Evolutionary conservation across 2,888 invertebrate species (phyloP).

Genomic region (Orthonychiurus folsomi): DNA sequence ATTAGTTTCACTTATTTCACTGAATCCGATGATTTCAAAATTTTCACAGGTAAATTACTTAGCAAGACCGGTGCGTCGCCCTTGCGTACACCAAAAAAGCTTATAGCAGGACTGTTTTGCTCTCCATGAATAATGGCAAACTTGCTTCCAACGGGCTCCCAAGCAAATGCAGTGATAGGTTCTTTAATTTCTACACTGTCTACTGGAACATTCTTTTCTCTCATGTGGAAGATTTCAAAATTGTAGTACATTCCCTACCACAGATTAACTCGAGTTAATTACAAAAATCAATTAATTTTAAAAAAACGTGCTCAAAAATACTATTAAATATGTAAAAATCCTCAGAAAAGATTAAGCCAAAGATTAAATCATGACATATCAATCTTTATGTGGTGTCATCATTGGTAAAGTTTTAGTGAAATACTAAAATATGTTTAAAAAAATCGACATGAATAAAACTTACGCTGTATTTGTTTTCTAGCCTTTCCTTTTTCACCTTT

Average conservation of each 20-base stretch:
- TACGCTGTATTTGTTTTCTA: slow-evolving; percentile 78
- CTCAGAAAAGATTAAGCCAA: slow-evolving; percentile 12
- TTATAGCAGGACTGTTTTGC: slow-evolving; percentile 65
- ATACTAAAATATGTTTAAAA: background rate
- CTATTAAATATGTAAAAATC: background rate
- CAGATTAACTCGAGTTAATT: too few species aligned
- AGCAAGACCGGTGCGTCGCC: slow-evolving; percentile 79
- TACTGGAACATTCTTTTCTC: slow-evolving; percentile 94
- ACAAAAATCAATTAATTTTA: slow-evolving; percentile 23
- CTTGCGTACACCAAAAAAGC: slow-evolving; percentile 84
- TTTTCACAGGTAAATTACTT: slow-evolving; percentile 57
- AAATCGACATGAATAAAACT: slow-evolving; percentile 41
- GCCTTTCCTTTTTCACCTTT: slow-evolving; percentile 86
- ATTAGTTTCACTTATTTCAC: background rate
- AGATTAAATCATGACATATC: slow-evolving; percentile 6
- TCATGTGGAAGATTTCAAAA: slow-evolving; percentile 97
- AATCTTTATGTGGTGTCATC: background rate
- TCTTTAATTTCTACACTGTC: slow-evolving; percentile 95
- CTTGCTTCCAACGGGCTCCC: slow-evolving; percentile 95
- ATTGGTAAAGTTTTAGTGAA: background rate
- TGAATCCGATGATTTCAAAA: too few species aligned
- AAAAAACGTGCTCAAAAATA: slow-evolving; percentile 7
- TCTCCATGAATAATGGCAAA: slow-evolving; percentile 97
- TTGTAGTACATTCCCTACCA: slow-evolving; percentile 92
- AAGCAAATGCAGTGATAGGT: slow-evolving; percentile 86